These are phyloP conservation scores for Corella eumyota DNA, from an alignment of 23 tunicate species.

Conservation along the genomic window DNA sequence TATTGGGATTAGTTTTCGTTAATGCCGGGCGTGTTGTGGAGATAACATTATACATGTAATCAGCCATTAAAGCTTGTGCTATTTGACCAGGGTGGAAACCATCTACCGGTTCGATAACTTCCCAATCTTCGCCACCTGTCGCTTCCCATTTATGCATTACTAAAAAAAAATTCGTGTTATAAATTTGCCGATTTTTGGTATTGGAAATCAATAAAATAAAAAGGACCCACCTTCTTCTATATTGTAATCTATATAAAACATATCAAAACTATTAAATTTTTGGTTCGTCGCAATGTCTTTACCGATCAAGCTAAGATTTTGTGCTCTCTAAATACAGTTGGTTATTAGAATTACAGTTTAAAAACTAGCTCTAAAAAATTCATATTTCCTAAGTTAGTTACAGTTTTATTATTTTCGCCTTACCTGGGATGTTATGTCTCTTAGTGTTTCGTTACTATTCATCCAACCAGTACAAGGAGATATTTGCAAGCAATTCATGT, in stretches of 20 bases:
- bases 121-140: slow-evolving; percentile 77
- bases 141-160: slow-evolving; percentile 48
- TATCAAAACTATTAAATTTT: slow-evolving; percentile 32
- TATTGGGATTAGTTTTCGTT: slow-evolving; percentile 57
- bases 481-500: slow-evolving; percentile 65
- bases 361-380: too few relatives aligned
- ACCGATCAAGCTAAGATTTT: slow-evolving; percentile 47
- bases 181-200: too few relatives aligned
- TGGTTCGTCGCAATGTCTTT: slow-evolving; percentile 31
- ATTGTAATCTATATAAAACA: slow-evolving; percentile 48
- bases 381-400: too few relatives aligned
- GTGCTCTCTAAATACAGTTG: slow-evolving; percentile 58
- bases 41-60: slow-evolving; percentile 37
- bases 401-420: too few relatives aligned
- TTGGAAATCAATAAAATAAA: too few relatives aligned
- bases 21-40: slow-evolving; percentile 31
- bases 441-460: slow-evolving; percentile 72
- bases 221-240: slow-evolving; percentile 32
- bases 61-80: slow-evolving; percentile 56
- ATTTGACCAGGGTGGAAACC: slow-evolving; percentile 95
- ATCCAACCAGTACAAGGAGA: slow-evolving; percentile 98
- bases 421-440: slow-evolving; percentile 74
- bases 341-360: too few relatives aligned
- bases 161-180: too few relatives aligned
- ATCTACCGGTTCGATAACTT: slow-evolving; percentile 92